Conservation (phyloP, 2,797 vertebrate species). For the Sebastiscus albofasciatus region DNA sequence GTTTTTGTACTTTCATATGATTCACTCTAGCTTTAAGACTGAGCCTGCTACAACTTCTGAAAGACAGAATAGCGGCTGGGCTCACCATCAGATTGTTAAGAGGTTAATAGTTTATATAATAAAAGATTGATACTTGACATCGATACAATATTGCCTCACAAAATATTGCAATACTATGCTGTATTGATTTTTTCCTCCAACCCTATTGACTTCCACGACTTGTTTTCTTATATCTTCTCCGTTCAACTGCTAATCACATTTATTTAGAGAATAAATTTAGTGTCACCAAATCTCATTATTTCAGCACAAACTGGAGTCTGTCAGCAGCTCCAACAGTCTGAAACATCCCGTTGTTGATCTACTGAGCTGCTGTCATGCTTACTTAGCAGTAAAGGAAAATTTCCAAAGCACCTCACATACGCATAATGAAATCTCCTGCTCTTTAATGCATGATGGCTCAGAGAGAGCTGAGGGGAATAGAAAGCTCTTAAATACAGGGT, state of each 20-base stretch:
- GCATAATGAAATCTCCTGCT: constrained; percentile 48
- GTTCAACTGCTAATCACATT: neutral
- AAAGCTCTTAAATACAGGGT: constrained; percentile 51
- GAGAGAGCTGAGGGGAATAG: constrained; percentile 31
- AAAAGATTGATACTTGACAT: too few species aligned
- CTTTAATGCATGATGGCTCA: constrained; percentile 45
- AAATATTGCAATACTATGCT: too few species aligned
- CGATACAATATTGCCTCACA: too few species aligned
- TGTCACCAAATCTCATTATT: neutral
- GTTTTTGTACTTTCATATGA: too few species aligned
- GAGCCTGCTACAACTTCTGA: too few species aligned
- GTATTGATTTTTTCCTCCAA: too few species aligned
- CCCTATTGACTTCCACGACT: neutral
- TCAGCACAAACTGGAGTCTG: neutral
- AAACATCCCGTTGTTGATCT: constrained; percentile 9
- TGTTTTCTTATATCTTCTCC: neutral
- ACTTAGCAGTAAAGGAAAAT: constrained; percentile 39
- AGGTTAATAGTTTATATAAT: too few species aligned
- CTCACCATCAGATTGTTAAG: too few species aligned
- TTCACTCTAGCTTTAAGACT: too few species aligned
- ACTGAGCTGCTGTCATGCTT: constrained; percentile 37
- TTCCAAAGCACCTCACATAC: constrained; percentile 35
- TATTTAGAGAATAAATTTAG: neutral
- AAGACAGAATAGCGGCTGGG: too few species aligned
- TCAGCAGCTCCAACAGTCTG: constrained; percentile 5